Evolutionary conservation across 2,797 vertebrate genomes (phyloP), one percentile per base, ranked within the genome.

Genomic region (Brotula barbata): DNA sequence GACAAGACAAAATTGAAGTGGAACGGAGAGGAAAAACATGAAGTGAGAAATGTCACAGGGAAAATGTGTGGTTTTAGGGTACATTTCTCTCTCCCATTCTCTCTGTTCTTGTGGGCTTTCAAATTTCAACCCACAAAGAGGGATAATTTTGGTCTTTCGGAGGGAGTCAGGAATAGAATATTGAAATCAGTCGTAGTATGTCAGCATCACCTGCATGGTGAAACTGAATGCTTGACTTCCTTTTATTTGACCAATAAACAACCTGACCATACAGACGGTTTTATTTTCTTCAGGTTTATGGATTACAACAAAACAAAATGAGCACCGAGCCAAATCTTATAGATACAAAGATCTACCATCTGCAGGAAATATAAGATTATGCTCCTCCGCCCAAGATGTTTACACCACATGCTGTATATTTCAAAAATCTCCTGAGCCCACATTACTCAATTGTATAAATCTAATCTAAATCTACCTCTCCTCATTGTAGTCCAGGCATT

Each of bases 331-430:
- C 20, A 19, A 37, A 23, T 16, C 19, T 67, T 28, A 53, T 53
- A 56, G 58, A 55, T 14, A 44, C 28, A 37, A 43, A 48, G 31
- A 68, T 67, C 41, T 66, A 17, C 66, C 59, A 47, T 28, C 34
- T 73, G 25, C 15, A 56, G 40, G 67, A 43, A 25, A 34, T 9
- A 28, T 28, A 28, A 65, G 33, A 58, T 34, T 15, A 54, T 7
- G 16, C 12, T 48, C 21, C 58, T n/a, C 58, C 45, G n/a, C 37
- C 16, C 10, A 11, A 22, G 28, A 5, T 62, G 42, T 73, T 79
- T 46, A 62, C 31, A 65, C 7, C 19, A 53, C 41, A 14, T 44
- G 22, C 16, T 66, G 31, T 25, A 51, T 70, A 11, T 65, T 64
- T 71, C 21, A 64, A 53, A 55, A 57, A 58, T 28, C 7, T 28